Base-by-base conservation (phyloP, 2,113 vertebrate genomes). In the Egretta garzetta region DNA sequence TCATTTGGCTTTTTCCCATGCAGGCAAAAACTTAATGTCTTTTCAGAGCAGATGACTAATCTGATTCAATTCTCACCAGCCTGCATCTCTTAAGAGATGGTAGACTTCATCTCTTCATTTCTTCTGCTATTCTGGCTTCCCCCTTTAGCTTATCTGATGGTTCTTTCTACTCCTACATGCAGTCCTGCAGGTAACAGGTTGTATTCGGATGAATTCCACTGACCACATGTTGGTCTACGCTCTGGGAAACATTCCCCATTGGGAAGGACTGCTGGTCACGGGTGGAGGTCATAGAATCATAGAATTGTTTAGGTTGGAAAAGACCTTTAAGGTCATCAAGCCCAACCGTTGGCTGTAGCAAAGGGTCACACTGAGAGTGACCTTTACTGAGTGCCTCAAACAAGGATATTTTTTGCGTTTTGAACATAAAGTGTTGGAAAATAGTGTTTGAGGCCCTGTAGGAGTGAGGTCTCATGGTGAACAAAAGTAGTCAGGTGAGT, bases 191-290 rank as follows among this genome's bases (percentile, higher is more conserved):
- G 30, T 15, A 28, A 24, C 32, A 37, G 12, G 11, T 32, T 62
- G n/a, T 32, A 43, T 63, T 83, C 50, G 70, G 60, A 43, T 35
- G 55, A 39, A 15, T 24, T 73, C 49, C 39, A 22, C 24, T 24
- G 41, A 37, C 62, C 10, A 5, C 14, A 13, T 0, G 6, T 23
- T 10, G 2, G 6, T 60, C 47, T 37, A 8, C 8, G 6, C 58
- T 37, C 28, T 45, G 39, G 19, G 52, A 74, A 71, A n/a, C 0
- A 5, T 41, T 45, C 33, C 39, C 18, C 32, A 9, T 4, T 52
- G 53, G 41, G 32, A 12, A 74, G 39, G 22, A 49, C 50, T 58
- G 20, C 17, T 56, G 24, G 28, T 30, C 79, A 45, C 0, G 3
- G 47, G 47, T 47, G 47, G 47, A 47, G 47, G 47, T 47, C 47